Base-by-base conservation (phyloP, 2,888 invertebrate genomes). In the Hydropsyche betteni region DNA sequence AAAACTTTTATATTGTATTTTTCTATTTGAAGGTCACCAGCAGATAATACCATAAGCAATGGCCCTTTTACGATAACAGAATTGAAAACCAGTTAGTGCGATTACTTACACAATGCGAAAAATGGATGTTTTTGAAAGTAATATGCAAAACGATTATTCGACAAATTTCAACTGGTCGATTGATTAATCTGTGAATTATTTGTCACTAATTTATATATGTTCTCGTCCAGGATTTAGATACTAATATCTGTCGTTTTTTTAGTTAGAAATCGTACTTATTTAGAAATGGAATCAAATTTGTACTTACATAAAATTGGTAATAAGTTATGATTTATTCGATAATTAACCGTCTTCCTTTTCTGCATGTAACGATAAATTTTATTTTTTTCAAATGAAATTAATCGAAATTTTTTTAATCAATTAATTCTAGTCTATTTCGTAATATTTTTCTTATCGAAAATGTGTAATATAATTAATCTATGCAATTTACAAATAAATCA, bases 11-110 rank as follows among this genome's bases (percentile, higher is more conserved):
- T 58, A 16, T 4, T 58, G 8, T 8, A 53, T 53, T 53, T 53
- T 53, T 2, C 24, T 53, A n/a, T 53, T 53, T 58, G 16, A 4
- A 64, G 53, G 51, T 14, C 52, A 7, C 12, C 50, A 16, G 14
- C 53, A 36, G 70, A 70, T 10, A 70, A 51, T 70, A 16, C 70
- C 33, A 52, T 70, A 5, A 70, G 52, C 68, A 77, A 75, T 71
- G 77, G 76, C 52, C 77, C 76, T 24, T 75, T 51, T 44, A 74
- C 77, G 52, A 73, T 75, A 61, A 36, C 74, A 51, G 74, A 77
- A 34, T 10, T 70, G 10, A 77, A 70, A 74, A 68, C 51, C 38
- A 74, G 68, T 68, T 68, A 68, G 53, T 74, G 36, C 55, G 61
- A 69, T 44, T 74, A 38, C 51, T 44, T 68, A 74, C 10, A 14